These are phyloP conservation scores for Noctua pronuba DNA, from an alignment of 2,888 invertebrate species.

Conservation along the genomic window DNA sequence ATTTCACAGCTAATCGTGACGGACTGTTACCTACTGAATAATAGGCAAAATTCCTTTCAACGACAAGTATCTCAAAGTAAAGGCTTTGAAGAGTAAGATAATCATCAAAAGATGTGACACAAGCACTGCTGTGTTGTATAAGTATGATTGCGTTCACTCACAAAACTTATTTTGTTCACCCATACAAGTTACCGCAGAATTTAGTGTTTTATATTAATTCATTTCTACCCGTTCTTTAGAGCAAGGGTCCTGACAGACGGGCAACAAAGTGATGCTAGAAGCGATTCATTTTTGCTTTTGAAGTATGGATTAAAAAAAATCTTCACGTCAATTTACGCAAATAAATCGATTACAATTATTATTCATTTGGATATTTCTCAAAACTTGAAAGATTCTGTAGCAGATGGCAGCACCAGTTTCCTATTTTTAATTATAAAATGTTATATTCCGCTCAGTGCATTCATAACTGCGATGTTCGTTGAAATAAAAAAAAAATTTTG, in stretches of 20 bases:
- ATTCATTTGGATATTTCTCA: background rate
- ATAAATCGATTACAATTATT: background rate
- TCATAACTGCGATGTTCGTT: background rate
- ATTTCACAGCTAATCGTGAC: background rate
- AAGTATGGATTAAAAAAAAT: background rate
- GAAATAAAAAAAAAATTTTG: background rate
- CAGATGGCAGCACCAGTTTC: slow-evolving; percentile 12
- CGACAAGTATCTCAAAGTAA: background rate
- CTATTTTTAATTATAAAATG: slow-evolving; percentile 2
- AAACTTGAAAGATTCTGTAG: background rate
- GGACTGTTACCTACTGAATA: background rate
- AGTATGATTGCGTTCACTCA: background rate
- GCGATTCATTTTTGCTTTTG: background rate
- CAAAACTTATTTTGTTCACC: background rate
- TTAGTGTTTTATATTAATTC: background rate
- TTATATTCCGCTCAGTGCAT: background rate
- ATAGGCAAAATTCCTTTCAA: background rate
- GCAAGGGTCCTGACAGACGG: background rate
- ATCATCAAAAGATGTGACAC: background rate
- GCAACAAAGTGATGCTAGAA: background rate
- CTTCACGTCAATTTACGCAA: background rate
- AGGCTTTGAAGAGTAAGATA: background rate
- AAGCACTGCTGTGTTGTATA: background rate
- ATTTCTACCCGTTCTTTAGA: background rate
- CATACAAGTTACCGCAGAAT: background rate